Conservation (phyloP, 2,888 invertebrate species). For the Lepidochitona cinerea region DNA sequence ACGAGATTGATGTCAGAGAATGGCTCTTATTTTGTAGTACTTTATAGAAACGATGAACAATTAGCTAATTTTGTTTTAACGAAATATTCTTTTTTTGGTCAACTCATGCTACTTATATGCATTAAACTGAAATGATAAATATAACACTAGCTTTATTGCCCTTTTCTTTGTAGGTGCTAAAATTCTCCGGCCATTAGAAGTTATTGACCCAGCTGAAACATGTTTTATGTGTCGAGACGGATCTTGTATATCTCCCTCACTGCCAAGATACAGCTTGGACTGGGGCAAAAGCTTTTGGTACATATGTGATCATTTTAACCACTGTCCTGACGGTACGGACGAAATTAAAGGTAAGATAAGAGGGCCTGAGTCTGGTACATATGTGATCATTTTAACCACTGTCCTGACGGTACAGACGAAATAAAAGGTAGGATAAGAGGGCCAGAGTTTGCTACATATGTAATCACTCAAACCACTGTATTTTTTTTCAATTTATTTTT, state of each 20-base stretch:
- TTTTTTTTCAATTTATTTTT: too few relatives aligned
- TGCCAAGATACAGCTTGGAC: conserved; percentile 34
- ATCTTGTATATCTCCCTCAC: conserved; percentile 39
- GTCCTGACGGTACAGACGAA: conserved; percentile 49
- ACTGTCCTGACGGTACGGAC: conserved; percentile 49
- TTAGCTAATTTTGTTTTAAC: too few relatives aligned
- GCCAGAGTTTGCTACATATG: conserved; percentile 55
- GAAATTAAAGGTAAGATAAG: conserved; percentile 47
- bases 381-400: conserved; percentile 47
- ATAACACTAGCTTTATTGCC: too few relatives aligned
- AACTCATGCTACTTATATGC: too few relatives aligned
- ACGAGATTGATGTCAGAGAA: too few relatives aligned
- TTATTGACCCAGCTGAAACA: conserved; percentile 7
- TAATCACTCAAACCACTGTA: conserved; percentile 43
- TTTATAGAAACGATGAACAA: too few relatives aligned
- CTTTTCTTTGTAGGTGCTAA: too few relatives aligned
- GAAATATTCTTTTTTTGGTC: too few relatives aligned
- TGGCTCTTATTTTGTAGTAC: too few relatives aligned
- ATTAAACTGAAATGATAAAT: too few relatives aligned
- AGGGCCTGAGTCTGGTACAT: conserved; percentile 52
- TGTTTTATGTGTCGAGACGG: conserved; percentile 51
- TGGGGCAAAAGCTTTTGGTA: conserved; percentile 44
- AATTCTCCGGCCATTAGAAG: too few relatives aligned
- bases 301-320: conserved; percentile 44
- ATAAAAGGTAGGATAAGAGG: conserved; percentile 42